Conservation (phyloP, 2,888 invertebrate genomes). For the Choreutis nemorana region DNA sequence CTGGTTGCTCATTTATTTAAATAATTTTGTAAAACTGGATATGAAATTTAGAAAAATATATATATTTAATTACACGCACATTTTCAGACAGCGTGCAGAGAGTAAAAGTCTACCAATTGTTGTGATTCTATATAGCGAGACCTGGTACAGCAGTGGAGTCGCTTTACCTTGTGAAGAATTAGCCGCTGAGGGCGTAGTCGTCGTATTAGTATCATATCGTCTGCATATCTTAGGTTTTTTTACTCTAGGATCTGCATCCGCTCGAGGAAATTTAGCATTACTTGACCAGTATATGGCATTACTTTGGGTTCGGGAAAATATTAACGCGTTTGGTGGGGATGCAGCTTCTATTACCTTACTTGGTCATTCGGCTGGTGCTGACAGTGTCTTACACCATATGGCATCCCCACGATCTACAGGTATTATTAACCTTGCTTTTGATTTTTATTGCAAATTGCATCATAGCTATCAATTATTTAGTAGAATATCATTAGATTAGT, state of each 20-base stretch:
- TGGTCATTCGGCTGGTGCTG: constrained; percentile 83
- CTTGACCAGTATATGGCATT: constrained; percentile 86
- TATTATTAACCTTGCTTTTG: too few relatives aligned
- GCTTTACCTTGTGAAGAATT: constrained; percentile 74
- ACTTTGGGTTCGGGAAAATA: constrained; percentile 79
- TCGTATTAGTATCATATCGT: constrained; percentile 75
- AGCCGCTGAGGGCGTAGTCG: constrained; percentile 73
- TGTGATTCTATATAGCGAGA: constrained; percentile 73
- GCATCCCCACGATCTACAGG: constrained; percentile 72
- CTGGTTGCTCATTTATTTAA: too few relatives aligned
- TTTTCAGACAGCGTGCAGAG: constrained; percentile 53
- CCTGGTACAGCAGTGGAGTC: constrained; percentile 61
- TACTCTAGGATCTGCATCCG: constrained; percentile 56
- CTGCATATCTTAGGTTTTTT: constrained; percentile 76
- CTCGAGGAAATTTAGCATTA: constrained; percentile 85
- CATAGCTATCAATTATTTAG: too few relatives aligned
- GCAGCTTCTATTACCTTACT: constrained; percentile 78
- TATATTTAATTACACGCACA: constrained; percentile 7
- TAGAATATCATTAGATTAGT: too few relatives aligned
- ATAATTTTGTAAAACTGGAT: too few relatives aligned
- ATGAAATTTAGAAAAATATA: constrained; percentile 4
- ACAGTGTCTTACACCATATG: constrained; percentile 72
- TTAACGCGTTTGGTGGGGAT: constrained; percentile 82
- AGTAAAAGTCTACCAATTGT: constrained; percentile 71
- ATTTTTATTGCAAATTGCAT: too few relatives aligned